These are phyloP conservation scores for Amazona guildingii DNA, from an alignment of 2,113 vertebrate genomes.

Conservation along the genomic window DNA sequence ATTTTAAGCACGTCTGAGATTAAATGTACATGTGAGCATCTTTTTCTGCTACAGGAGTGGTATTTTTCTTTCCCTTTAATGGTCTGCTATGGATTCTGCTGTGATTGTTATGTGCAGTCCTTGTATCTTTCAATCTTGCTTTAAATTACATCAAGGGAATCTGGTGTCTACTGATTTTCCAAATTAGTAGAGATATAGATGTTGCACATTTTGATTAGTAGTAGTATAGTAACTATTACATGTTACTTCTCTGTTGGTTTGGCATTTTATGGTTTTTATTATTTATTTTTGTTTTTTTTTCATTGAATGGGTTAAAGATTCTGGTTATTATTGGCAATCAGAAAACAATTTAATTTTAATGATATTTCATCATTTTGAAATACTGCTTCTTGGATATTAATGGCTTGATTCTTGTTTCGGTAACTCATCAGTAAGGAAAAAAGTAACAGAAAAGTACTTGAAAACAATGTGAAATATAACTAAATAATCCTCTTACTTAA, in stretches of 20 bases:
- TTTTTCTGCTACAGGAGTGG: not conserved
- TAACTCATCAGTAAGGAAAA: not conserved
- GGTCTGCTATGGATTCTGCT: not conserved
- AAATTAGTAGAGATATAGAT: not conserved
- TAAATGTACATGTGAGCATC: not conserved
- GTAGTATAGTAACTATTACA: not conserved
- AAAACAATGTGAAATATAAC: not conserved
- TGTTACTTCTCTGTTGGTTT: not conserved
- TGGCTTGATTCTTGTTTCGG: not conserved
- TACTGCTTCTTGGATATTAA: not conserved
- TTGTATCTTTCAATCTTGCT: not conserved
- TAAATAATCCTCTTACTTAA: not conserved
- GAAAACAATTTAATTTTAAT: not conserved
- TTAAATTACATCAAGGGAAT: not conserved
- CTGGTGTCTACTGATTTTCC: not conserved
- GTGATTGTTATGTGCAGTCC: not conserved
- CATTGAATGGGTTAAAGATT: not conserved
- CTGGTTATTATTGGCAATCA: not conserved
- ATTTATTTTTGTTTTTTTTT: not conserved
- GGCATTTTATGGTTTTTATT: rapidly evolving
- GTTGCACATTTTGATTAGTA: not conserved
- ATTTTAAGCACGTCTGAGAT: not conserved
- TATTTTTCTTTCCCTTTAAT: not conserved
- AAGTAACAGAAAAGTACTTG: not conserved
- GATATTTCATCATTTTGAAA: not conserved